Base-by-base conservation (phyloP, 2,888 invertebrate species). In the Chaitophorus viminalis region DNA sequence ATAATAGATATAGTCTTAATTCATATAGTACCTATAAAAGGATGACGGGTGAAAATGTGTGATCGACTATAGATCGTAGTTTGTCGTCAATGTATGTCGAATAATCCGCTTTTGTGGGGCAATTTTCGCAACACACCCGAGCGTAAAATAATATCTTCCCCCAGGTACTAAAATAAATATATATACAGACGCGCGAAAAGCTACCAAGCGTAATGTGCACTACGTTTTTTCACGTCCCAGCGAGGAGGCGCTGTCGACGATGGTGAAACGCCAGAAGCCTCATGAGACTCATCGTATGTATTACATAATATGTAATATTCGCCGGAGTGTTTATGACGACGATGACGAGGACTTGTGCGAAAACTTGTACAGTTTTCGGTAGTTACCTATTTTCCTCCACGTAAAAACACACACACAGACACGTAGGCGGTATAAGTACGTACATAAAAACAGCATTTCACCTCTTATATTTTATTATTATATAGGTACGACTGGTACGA, bases 21-120 rank as follows among this genome's bases (percentile, higher is more conserved):
- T n/a, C n/a, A n/a, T n/a, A n/a, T n/a, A n/a, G n/a, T n/a, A n/a
- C n/a, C n/a, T n/a, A 36, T 36, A 36, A 36, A 36, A 46, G 46
- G 46, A 46, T 9, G 46, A 14, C 14, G 11, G 46, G 14, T n/a
- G n/a, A 46, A 46, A 46, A 46, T 14, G 14, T 46, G 8, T 46
- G 14, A 2, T 46, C 46, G 46, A 46, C 46, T 46, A 14, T 46
- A 14, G 46, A 14, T 46, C 46, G 46, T 46, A 14, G 46, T 46
- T 46, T 46, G 46, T 46, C 1, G 8, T 9, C 11, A 5, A 46
- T 3, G 46, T 14, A 46, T n/a, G 29, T 46, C 54, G 33, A 78
- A 78, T 54, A 78, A n/a, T n/a, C n/a, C n/a, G n/a, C 54, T 78
- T 78, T 78, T 25, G 25, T 25, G n/a, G 33, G 14, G 31, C 78